Percentiles rank a stretch among this genome's conserved stretches.
These are phyloP conservation scores for Melitaea cinxia DNA, from an alignment of 1,140 invertebrate species.

Conservation along the genomic window DNA sequence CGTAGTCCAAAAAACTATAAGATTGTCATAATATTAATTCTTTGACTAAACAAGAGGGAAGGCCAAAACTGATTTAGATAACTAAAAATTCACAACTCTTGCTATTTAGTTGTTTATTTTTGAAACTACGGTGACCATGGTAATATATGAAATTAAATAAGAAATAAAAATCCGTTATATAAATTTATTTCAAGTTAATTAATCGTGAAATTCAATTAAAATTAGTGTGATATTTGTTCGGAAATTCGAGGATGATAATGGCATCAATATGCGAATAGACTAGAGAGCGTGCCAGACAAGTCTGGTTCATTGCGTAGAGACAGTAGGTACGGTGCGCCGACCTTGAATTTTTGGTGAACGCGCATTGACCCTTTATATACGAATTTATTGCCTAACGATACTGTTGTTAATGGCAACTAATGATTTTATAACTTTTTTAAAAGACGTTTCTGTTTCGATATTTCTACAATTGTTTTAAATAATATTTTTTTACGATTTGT, in stretches of 20 bases:
- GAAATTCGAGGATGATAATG: constrained; percentile 19
- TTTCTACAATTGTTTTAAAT: too few relatives aligned
- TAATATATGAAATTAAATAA: neutral
- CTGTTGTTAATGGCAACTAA: constrained; percentile 35
- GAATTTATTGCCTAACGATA: constrained; percentile 46
- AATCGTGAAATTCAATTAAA: neutral
- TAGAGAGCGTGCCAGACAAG: constrained; percentile 42
- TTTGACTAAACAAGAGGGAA: too few relatives aligned
- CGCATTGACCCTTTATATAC: constrained; percentile 52
- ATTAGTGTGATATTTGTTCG: neutral
- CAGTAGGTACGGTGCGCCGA: constrained; percentile 42
- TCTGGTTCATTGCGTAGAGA: constrained; percentile 45
- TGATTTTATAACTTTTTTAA: constrained; percentile 14
- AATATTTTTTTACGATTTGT: too few relatives aligned
- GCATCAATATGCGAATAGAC: constrained; percentile 31
- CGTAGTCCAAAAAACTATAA: too few relatives aligned
- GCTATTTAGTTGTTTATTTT: neutral
- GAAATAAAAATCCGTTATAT: neutral
- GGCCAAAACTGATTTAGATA: neutral
- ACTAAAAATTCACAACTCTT: neutral
- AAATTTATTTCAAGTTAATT: neutral
- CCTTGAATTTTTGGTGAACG: constrained; percentile 50
- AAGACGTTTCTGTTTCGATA: too few relatives aligned
- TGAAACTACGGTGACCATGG: neutral
- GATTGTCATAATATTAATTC: too few relatives aligned